Evolutionary conservation across 2,888 invertebrate genomes (phyloP), one percentile per base, ranked within the genome.

Genomic region (Peribatodes rhomboidaria): DNA sequence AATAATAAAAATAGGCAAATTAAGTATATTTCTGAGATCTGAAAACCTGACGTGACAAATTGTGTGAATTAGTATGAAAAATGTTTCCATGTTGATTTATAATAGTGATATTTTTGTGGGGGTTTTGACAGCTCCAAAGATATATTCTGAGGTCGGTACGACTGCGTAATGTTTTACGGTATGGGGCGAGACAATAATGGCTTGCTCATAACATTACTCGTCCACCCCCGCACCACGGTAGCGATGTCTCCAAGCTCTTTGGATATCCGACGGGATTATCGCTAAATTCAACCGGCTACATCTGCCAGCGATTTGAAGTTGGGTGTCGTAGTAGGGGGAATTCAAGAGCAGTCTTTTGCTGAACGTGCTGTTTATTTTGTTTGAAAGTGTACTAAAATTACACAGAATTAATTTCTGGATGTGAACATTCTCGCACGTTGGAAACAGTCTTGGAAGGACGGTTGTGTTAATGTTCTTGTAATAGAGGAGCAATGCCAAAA

Each of bases 121-220:
- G 86, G 86, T 87, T 85, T 82, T 84, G 78, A 79, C 92, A 88
- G 83, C 92, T 92, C 90, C 72, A 74, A 80, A 81, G 84, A 77
- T 81, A 85, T 88, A 79, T 79, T 73, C 78, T 81, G 79, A 83
- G 84, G 84, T 83, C 86, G 87, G 84, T 81, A 85, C 87, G 85
- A 87, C 90, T 92, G 86, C 89, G 91, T 92, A 92, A 92, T 92
- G 92, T 90, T 93, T 92, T 93, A 93, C 92, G 92, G 92, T 92
- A 93, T 93, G 90, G 92, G 89, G 89, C 89, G 92, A 92, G 92
- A 93, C 93, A 93, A 93, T 93, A 93, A 93, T 93, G 93, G 92
- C 86, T 90, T 89, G 92, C 93, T 93, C 93, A 93, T 93, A 93
- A 93, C 93, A 93, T 93, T 89, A 93, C 93, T 93, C 93, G 91